phyloP scores from a whole-genome alignment of 2,113 vertebrate genomes.

The Sander vitreus region DNA sequence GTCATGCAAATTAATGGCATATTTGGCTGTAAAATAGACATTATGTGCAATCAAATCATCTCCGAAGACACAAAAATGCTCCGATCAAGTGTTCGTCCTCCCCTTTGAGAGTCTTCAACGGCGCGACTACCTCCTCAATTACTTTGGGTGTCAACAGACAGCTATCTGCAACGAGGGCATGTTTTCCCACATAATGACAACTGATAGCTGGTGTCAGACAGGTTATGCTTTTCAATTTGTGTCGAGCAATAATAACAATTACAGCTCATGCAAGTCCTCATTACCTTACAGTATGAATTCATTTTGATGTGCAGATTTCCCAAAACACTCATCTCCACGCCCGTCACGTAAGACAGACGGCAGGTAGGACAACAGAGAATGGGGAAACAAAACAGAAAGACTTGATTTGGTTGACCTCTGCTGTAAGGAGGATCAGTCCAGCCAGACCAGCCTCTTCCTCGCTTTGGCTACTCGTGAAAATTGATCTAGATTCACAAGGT shows the following conservation, averaged over 20 bases:
- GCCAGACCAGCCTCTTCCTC: neutral
- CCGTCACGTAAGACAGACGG: conserved; percentile 47
- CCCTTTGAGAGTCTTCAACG: conserved; percentile 80
- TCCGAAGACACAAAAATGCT: conserved; percentile 83
- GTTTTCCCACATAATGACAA: conserved; percentile 85
- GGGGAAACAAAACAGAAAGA: conserved; percentile 43
- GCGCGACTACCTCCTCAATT: conserved; percentile 85
- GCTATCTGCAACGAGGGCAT: conserved; percentile 79
- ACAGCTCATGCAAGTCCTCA: conserved; percentile 84
- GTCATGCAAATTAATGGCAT: conserved; percentile 86
- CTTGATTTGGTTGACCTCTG: conserved; percentile 18
- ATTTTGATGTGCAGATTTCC: conserved; percentile 74
- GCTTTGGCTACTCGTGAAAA: neutral
- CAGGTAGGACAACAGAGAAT: conserved; percentile 26
- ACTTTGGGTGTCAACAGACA: conserved; percentile 85
- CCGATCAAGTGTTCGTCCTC: conserved; percentile 84
- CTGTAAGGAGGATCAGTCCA: neutral
- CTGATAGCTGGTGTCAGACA: conserved; percentile 85
- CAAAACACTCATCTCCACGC: conserved; percentile 60
- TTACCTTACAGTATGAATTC: conserved; percentile 79
- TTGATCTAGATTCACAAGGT: neutral
- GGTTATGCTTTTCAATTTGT: conserved; percentile 87
- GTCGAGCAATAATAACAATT: conserved; percentile 87
- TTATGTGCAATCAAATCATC: conserved; percentile 87
- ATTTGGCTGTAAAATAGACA: conserved; percentile 84